These are phyloP conservation scores for Lepisosteus oculatus DNA, from an alignment of 2,113 vertebrate species.

Conservation along the genomic window DNA sequence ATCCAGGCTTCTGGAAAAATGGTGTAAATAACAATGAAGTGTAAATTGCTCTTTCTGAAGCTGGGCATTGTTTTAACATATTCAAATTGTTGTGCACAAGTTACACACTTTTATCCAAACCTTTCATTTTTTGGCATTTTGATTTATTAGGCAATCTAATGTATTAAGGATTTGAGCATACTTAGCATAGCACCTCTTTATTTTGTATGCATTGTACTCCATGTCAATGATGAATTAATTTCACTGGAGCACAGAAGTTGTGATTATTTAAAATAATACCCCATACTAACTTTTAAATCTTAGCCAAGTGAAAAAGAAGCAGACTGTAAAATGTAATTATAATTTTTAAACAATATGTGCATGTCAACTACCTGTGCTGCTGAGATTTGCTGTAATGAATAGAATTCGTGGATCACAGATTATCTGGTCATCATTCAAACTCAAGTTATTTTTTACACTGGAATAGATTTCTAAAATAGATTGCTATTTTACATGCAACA, in stretches of 20 bases:
- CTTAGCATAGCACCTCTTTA: slow-evolving; percentile 62
- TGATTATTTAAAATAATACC: slow-evolving; percentile 77
- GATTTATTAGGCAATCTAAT: slow-evolving; percentile 91
- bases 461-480: slow-evolving; percentile 21
- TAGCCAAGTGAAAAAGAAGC: slow-evolving; percentile 51
- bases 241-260: slow-evolving; percentile 80
- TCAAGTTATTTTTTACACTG: not conserved
- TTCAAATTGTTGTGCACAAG: slow-evolving; percentile 1
- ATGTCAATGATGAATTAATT: slow-evolving; percentile 91
- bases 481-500: slow-evolving; percentile 20
- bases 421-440: slow-evolving; percentile 23
- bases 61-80: not conserved
- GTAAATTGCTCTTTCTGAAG: slow-evolving; percentile 28
- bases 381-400: slow-evolving; percentile 53
- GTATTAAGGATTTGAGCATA: slow-evolving; percentile 72
- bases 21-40: too few relatives aligned
- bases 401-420: slow-evolving; percentile 55
- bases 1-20: too few relatives aligned
- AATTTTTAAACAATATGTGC: slow-evolving; percentile 44
- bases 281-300: slow-evolving; percentile 64
- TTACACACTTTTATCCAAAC: slow-evolving; percentile 41
- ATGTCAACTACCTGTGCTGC: slow-evolving; percentile 55
- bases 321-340: slow-evolving; percentile 58
- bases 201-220: slow-evolving; percentile 76
- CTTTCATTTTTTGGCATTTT: slow-evolving; percentile 81